Evolutionary conservation across 2,888 invertebrate genomes (phyloP), one percentile per base, ranked within the genome.

Genomic region (Phania funesta): DNA sequence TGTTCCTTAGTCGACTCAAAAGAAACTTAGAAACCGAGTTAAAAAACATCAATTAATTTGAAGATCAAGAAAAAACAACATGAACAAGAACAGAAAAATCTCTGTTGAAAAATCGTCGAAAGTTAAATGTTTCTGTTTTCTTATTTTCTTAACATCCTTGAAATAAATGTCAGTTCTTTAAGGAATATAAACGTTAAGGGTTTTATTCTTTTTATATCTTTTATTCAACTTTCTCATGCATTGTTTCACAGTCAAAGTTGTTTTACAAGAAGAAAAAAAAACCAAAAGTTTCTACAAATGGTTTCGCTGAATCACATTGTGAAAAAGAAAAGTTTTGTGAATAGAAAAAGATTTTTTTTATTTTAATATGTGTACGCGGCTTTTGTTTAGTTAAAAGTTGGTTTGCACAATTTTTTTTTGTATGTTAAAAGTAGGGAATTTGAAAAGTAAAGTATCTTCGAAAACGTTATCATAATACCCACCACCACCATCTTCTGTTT

Each of bases 101-200:
- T 74, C 78, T 64, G 50, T 46, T 78, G 74, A 78, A 82, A 74
- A 70, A 58, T 74, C 62, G 41, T 60, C 60, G 68, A 67, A 77
- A 73, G 71, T 80, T 76, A 76, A 80, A 76, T 68, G 41, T 29
- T 70, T 64, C 64, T 54, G 46, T 56, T 64, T 64, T 52, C 35
- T 38, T 64, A 22, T 18, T 22, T 62, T 35, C 54, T n/a, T 29
- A 35, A 68, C 50, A 80, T 80, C 75, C 80, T 81, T 80, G 73
- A 74, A 75, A 74, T 68, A 80, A 74, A 74, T 80, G 68, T 68
- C 68, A 68, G 68, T 64, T 74, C 38, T 38, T 80, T 54, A 48
- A 65, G 64, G 70, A 67, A 46, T 67, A 60, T 65, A 58, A 78
- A 79, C 50, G 78, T 79, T 56, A 24, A 44, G 29, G 54, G 29